A percentile compares a stretch with the other conserved stretches of the same genome.
These are phyloP conservation scores for Hylomyscus alleni DNA, from an alignment of 2,797 vertebrate species.

Conservation along the genomic window DNA sequence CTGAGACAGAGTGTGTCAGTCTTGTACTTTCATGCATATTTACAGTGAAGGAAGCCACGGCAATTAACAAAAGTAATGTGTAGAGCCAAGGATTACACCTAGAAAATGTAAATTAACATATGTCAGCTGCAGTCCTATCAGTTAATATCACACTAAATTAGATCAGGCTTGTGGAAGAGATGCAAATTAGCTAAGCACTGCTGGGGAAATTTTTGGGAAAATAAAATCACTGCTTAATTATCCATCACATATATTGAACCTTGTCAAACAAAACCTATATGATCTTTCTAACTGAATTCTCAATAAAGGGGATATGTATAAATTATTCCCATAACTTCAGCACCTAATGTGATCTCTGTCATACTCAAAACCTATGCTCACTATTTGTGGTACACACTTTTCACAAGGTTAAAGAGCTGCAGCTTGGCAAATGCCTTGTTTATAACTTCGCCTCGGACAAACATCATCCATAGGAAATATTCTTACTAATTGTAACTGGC, in stretches of 20 bases:
- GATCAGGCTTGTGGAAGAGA: neutral
- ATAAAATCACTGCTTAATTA: neutral
- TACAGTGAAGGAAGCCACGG: neutral
- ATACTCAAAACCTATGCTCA: neutral
- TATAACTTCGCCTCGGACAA: neutral
- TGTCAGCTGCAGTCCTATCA: neutral
- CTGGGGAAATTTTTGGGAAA: neutral
- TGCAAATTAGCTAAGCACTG: neutral
- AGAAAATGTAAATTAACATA: conserved; percentile 13
- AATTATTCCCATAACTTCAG: neutral
- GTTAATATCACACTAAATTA: neutral
- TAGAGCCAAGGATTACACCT: neutral
- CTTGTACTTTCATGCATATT: neutral
- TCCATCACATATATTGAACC: neutral
- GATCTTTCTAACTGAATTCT: neutral
- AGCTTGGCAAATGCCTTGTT: neutral
- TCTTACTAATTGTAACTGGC: neutral
- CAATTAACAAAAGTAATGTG: neutral
- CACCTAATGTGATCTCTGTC: neutral
- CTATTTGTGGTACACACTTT: neutral
- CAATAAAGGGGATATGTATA: neutral
- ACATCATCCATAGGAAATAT: neutral
- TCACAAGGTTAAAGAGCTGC: neutral
- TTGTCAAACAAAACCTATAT: neutral
- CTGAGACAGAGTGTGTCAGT: neutral